Evolutionary conservation across 2,113 vertebrate genomes (phyloP).

Genomic region (Tachysurus vachellii): DNA sequence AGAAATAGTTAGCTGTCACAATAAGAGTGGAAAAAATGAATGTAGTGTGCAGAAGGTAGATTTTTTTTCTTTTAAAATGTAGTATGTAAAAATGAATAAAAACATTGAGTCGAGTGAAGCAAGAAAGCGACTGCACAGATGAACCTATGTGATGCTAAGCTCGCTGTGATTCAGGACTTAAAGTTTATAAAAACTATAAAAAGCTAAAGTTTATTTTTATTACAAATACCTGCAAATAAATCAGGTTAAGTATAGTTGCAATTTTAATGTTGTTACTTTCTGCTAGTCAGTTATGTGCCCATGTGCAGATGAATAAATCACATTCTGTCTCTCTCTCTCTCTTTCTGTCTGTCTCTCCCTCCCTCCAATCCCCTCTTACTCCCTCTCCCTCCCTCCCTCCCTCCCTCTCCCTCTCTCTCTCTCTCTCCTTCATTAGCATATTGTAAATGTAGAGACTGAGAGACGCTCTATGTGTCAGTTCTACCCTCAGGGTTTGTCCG

Average conservation of each 20-base stretch:
- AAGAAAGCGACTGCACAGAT: not conserved
- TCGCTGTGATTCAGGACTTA: not conserved
- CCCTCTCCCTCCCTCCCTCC: not conserved
- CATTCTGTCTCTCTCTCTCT: not conserved
- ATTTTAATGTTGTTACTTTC: not conserved
- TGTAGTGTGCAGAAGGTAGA: not conserved
- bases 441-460: not conserved
- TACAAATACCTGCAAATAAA: not conserved
- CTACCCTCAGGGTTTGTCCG: conserved; percentile 11
- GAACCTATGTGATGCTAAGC: not conserved
- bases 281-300: not conserved
- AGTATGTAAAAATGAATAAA: not conserved
- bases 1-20: not conserved
- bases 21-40: not conserved
- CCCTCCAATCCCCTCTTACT: not conserved
- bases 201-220: not conserved
- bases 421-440: not conserved
- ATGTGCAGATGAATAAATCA: not conserved
- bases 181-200: no score
- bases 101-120: not conserved
- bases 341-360: not conserved
- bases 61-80: not conserved
- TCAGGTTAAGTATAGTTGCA: not conserved
- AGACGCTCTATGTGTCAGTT: not conserved
- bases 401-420: no score